These are phyloP conservation scores for Meandrusa payeni DNA, from an alignment of 2,888 invertebrate species.

Conservation along the genomic window DNA sequence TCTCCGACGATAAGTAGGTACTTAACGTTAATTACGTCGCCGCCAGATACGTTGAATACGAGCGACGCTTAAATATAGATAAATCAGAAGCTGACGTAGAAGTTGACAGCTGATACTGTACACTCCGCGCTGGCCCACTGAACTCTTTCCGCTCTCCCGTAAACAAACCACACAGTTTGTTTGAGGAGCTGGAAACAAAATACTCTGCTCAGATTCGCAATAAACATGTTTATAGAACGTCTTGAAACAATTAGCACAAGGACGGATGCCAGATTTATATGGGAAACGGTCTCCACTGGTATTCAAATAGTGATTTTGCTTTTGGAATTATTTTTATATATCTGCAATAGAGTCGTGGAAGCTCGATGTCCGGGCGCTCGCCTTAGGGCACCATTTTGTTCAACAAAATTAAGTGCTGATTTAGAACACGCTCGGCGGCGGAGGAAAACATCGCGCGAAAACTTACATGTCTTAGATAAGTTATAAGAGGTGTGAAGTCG, in stretches of 20 bases:
- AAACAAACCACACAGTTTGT: slow-evolving; percentile 12
- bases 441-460: too few relatives aligned
- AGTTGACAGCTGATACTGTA: slow-evolving; percentile 8
- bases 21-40: neutral
- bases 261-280: too few relatives aligned
- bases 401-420: too few relatives aligned
- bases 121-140: slow-evolving; percentile 5
- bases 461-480: too few relatives aligned
- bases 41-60: neutral
- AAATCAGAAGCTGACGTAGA: slow-evolving; percentile 1
- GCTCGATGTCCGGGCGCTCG: too few relatives aligned
- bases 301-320: too few relatives aligned
- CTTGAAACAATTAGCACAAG: slow-evolving; percentile 7
- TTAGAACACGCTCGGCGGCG: too few relatives aligned
- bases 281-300: too few relatives aligned
- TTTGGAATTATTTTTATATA: too few relatives aligned
- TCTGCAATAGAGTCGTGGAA: too few relatives aligned
- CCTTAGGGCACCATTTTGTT: too few relatives aligned
- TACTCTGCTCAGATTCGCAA: slow-evolving; percentile 2
- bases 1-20: neutral
- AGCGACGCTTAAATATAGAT: slow-evolving; percentile 5
- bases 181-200: neutral
- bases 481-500: too few relatives aligned
- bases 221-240: neutral
- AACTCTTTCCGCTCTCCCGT: neutral